Evolutionary conservation across 2,888 invertebrate species (phyloP).

Genomic region (Endomychus coccineus): DNA sequence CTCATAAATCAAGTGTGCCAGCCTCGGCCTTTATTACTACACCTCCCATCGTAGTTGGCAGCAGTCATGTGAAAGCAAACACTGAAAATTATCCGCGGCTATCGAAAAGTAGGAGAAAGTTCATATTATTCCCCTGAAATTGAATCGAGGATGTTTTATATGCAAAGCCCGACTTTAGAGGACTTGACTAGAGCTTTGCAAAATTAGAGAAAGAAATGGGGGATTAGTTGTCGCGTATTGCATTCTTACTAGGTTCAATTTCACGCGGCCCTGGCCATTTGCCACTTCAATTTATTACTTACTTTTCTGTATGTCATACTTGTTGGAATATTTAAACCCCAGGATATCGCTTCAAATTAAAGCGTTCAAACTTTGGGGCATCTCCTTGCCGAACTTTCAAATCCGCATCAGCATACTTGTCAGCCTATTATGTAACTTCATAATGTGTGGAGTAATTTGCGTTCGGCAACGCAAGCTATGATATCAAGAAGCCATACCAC

Average conservation of each 20-base stretch:
- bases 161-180: conserved; percentile 40
- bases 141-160: conserved; percentile 41
- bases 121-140: conserved; percentile 32
- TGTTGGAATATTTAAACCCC: conserved; percentile 15
- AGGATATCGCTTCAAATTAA: no score
- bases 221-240: conserved; percentile 41
- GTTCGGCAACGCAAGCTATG: no score
- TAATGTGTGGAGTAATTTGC: no score
- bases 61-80: not conserved
- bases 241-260: conserved; percentile 39
- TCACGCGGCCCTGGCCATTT: conserved; percentile 39
- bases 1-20: conserved; percentile 38
- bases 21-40: conserved; percentile 33
- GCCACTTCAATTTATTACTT: conserved; percentile 36
- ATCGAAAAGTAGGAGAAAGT: conserved; percentile 5
- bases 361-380: no score
- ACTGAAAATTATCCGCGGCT: no score
- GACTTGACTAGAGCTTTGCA: conserved; percentile 37
- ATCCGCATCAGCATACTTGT: no score
- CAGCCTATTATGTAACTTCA: no score
- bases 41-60: no score
- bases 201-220: conserved; percentile 43
- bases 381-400: no score
- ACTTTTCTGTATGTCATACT: conserved; percentile 29
- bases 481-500: no score